These are phyloP conservation scores for Antheraea mylitta DNA, from an alignment of 1,140 invertebrate species.

Conservation along the genomic window DNA sequence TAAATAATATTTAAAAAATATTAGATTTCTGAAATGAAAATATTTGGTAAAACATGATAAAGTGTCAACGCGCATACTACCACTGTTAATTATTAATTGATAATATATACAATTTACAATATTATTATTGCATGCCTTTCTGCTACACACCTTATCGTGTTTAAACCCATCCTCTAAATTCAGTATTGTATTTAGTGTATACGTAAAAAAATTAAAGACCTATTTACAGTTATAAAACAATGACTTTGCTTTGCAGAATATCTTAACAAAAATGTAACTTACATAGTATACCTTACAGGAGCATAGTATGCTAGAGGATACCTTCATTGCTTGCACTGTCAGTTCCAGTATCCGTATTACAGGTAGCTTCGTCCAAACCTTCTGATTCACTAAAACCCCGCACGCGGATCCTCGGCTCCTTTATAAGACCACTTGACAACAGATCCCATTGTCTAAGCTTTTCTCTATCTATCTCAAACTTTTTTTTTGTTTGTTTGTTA, in stretches of 20 bases:
- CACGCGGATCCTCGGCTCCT: conserved; percentile 70
- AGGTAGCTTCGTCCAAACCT: conserved; percentile 63
- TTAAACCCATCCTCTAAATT: conserved; percentile 44
- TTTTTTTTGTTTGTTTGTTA: conserved; percentile 38
- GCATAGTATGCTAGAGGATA: conserved; percentile 68
- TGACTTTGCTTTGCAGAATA: conserved; percentile 66
- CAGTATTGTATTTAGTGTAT: conserved; percentile 26
- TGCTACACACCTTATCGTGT: conserved; percentile 63
- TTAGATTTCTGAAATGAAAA: neutral
- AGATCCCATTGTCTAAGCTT: conserved; percentile 92
- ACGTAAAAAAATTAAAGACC: conserved; percentile 38
- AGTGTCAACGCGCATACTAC: conserved; percentile 50
- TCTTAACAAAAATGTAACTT: conserved; percentile 65
- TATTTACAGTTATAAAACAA: conserved; percentile 50
- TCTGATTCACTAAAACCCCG: conserved; percentile 68
- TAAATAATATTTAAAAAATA: neutral
- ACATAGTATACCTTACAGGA: conserved; percentile 69
- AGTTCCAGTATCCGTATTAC: conserved; percentile 59
- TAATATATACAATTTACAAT: conserved; percentile 18
- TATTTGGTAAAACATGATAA: conserved; percentile 61
- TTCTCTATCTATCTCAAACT: conserved; percentile 88
- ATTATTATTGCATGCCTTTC: conserved; percentile 54
- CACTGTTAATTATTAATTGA: conserved; percentile 45
- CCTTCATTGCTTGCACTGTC: conserved; percentile 70
- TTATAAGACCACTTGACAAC: conserved; percentile 87